These are phyloP conservation scores for Oxyteleia sp. DNA, from an alignment of 2,888 invertebrate species.

Conservation along the genomic window DNA sequence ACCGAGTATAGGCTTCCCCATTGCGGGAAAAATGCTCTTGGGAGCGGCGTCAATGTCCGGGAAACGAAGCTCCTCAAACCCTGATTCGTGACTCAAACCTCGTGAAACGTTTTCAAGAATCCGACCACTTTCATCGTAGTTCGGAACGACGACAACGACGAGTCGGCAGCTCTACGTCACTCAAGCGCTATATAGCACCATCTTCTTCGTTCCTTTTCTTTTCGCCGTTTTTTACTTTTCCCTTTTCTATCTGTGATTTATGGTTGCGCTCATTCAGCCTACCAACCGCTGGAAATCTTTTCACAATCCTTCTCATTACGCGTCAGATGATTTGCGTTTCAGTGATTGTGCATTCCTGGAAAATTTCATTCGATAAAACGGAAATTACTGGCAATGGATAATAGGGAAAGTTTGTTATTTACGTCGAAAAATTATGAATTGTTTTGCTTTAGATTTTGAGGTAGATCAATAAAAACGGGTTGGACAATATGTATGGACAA, in stretches of 20 bases:
- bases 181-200: conserved; percentile 70
- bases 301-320: conserved; percentile 45
- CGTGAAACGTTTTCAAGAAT: conserved; percentile 77
- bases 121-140: conserved; percentile 68
- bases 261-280: conserved; percentile 80
- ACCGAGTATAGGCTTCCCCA: conserved; percentile 78
- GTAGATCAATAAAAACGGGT: too few relatives aligned
- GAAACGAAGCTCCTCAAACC: conserved; percentile 70
- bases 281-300: conserved; percentile 70
- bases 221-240: conserved; percentile 72
- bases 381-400: too few relatives aligned
- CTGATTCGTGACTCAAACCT: conserved; percentile 59
- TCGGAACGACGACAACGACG: conserved; percentile 75
- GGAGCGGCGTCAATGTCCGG: conserved; percentile 86
- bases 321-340: too few relatives aligned
- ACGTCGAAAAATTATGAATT: too few relatives aligned
- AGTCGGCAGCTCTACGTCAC: conserved; percentile 79
- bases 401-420: too few relatives aligned
- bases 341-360: too few relatives aligned
- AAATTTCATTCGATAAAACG: too few relatives aligned
- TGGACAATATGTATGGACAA: too few relatives aligned
- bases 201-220: conserved; percentile 50
- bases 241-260: conserved; percentile 80
- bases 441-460: too few relatives aligned
- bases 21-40: conserved; percentile 85